phyloP scores from a whole-genome alignment of 2,113 vertebrate genomes.

The Pagrus major region DNA sequence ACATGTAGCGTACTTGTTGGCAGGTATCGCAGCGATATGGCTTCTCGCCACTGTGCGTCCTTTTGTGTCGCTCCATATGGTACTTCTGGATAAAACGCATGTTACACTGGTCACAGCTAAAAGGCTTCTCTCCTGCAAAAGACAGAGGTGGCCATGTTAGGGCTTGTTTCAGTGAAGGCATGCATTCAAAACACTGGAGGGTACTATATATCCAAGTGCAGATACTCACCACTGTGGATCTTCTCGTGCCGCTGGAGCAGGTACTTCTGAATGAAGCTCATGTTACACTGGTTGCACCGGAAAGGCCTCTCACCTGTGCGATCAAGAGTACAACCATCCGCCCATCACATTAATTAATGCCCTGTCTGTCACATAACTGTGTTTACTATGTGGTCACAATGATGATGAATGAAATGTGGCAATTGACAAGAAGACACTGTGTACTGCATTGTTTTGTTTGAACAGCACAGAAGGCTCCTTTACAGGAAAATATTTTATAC shows the following conservation, averaged over 20 bases:
- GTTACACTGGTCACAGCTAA: constrained; percentile 98
- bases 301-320: constrained; percentile 94
- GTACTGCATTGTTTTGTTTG: neutral
- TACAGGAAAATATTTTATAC: neutral
- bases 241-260: constrained; percentile 97
- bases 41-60: constrained; percentile 99
- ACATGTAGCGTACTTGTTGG: constrained; percentile 87
- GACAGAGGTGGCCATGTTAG: neutral
- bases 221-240: constrained; percentile 92
- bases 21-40: constrained; percentile 99
- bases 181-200: neutral
- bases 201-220: neutral
- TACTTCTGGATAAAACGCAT: constrained; percentile 99
- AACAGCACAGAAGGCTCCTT: neutral
- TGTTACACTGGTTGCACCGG: constrained; percentile 99
- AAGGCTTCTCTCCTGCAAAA: constrained; percentile 94
- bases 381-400: neutral
- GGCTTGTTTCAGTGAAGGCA: neutral
- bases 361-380: neutral
- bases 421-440: neutral
- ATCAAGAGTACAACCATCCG: constrained; percentile 77
- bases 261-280: constrained; percentile 99
- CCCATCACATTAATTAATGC: constrained; percentile 71
- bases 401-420: neutral
- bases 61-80: constrained; percentile 99